Evolutionary conservation across 1,140 invertebrate genomes (phyloP).

Genomic region (Aradophagus sp.): DNA sequence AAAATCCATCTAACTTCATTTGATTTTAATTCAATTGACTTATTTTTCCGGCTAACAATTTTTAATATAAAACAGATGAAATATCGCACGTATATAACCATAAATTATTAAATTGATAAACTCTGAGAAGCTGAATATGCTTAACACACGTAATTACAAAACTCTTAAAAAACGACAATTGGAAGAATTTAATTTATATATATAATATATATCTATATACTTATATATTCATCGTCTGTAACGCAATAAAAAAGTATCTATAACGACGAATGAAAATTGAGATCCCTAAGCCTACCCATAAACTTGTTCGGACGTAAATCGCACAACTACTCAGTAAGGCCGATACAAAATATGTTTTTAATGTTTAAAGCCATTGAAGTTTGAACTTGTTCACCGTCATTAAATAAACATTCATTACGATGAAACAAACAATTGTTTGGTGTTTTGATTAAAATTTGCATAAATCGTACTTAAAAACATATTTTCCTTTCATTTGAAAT

Average conservation of each 20-base stretch:
- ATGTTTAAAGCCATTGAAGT: constrained; percentile 26
- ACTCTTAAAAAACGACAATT: constrained; percentile 46
- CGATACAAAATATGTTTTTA: constrained; percentile 39
- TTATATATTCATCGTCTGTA: constrained; percentile 44
- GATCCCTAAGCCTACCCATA: too few relatives aligned
- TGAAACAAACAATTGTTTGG: too few relatives aligned
- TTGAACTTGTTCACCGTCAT: too few relatives aligned
- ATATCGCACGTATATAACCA: constrained; percentile 30
- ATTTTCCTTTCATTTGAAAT: too few relatives aligned
- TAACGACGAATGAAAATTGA: constrained; percentile 38
- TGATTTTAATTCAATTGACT: constrained; percentile 40
- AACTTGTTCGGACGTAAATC: constrained; percentile 30
- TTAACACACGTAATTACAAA: constrained; percentile 50
- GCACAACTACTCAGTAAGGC: constrained; percentile 17
- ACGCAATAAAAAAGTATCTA: constrained; percentile 40
- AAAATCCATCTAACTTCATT: constrained; percentile 23
- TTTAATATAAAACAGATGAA: constrained; percentile 38
- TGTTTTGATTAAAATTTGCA: too few relatives aligned
- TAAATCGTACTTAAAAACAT: too few relatives aligned
- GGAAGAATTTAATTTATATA: constrained; percentile 28
- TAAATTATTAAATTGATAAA: constrained; percentile 46
- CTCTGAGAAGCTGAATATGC: constrained; percentile 42
- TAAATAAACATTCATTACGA: too few relatives aligned
- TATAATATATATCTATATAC: constrained; percentile 37
- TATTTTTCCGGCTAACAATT: constrained; percentile 9